phyloP scores from a whole-genome alignment of 2,888 invertebrate genomes.

The Stenodera caucasica region DNA sequence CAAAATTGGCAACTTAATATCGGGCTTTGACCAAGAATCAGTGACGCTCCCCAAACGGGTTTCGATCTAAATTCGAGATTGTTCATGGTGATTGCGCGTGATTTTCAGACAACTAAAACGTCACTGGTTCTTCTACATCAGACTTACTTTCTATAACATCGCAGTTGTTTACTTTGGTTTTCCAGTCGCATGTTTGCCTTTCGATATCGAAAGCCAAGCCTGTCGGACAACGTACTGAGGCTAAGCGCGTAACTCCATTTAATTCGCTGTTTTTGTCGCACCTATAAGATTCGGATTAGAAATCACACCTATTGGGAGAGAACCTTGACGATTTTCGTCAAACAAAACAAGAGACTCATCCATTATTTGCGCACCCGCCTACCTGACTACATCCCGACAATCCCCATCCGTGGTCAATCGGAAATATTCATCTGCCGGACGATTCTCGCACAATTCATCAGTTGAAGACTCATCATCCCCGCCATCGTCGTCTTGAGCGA shows the following conservation, averaged over 20 bases:
- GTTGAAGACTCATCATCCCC: constrained; percentile 65
- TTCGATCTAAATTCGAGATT: no score
- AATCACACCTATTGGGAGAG: background rate
- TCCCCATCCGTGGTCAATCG: constrained; percentile 80
- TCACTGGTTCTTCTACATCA: constrained; percentile 50
- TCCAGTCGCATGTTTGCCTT: constrained; percentile 96
- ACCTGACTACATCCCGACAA: constrained; percentile 94
- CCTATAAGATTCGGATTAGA: constrained; percentile 57
- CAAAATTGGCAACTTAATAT: constrained; percentile 32
- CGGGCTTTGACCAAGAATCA: constrained; percentile 46
- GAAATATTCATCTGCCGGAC: constrained; percentile 92
- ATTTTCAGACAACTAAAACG: constrained; percentile 21
- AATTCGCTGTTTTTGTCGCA: constrained; percentile 90
- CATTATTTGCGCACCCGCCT: constrained; percentile 30
- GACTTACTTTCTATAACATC: constrained; percentile 92
- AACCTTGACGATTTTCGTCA: background rate
- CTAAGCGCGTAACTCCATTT: constrained; percentile 83
- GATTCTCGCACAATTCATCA: constrained; percentile 83
- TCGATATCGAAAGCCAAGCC: constrained; percentile 92
- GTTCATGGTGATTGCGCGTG: background rate
- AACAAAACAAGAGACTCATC: background rate
- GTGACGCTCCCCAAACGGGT: constrained; percentile 35
- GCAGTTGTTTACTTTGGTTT: constrained; percentile 95
- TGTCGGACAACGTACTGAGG: constrained; percentile 88
- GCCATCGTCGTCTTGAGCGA: constrained; percentile 69